Evolutionary conservation across 2,113 vertebrate genomes (phyloP).

Genomic region (Anhinga rufa): DNA sequence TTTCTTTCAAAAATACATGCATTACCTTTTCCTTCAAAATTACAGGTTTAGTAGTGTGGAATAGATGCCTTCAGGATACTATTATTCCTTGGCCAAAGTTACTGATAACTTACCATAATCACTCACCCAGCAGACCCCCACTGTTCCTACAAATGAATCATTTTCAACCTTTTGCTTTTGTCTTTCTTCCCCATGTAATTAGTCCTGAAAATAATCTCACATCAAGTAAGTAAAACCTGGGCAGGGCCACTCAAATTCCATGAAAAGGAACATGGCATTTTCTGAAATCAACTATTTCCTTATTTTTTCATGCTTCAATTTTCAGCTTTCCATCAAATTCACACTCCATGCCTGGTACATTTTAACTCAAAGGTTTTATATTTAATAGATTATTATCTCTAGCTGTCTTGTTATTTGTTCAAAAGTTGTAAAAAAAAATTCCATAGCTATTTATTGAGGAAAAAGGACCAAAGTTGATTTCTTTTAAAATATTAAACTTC

Average conservation of each 20-base stretch:
- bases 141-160: background rate
- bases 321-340: constrained; percentile 1
- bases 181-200: background rate
- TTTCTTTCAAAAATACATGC: background rate
- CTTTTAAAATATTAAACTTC: background rate
- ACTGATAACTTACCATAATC: background rate
- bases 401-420: background rate
- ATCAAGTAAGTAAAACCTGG: background rate
- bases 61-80: background rate
- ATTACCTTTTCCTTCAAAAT: background rate
- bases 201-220: constrained; percentile 7
- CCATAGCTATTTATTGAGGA: background rate
- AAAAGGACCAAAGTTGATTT: background rate
- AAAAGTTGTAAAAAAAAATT: background rate
- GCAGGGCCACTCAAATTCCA: background rate
- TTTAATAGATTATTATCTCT: background rate
- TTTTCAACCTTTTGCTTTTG: background rate
- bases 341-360: background rate
- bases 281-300: background rate
- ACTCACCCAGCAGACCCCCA: background rate
- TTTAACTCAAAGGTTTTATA: background rate
- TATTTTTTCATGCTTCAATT: background rate
- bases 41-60: background rate
- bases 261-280: background rate
- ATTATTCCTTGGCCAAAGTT: background rate